Evolutionary conservation across 2,888 invertebrate species (phyloP), one percentile per base, ranked within the genome.

Genomic region (Himalopsyche tibetana): DNA sequence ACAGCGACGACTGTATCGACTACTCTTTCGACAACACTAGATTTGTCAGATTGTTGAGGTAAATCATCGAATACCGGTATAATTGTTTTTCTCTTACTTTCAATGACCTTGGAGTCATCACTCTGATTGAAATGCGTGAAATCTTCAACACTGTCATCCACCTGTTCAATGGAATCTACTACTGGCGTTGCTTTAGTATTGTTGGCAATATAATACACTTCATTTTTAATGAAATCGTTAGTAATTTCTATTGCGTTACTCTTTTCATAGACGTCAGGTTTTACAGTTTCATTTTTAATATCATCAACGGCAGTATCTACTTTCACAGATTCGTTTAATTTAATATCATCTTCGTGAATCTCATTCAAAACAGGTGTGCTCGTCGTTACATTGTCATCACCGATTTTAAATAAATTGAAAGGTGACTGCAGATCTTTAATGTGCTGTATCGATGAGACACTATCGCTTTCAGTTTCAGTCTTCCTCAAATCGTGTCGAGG

Each of bases 361-460:
- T 83, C 69, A 28, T 38, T 45, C 4, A 84, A 40, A 2, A 80
- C 79, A 8, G 86, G 86, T 15, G 86, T 86, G 74, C 86, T 86
- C 8, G 86, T 84, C 36, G 80, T 80, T 6, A 84, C 74, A 74
- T 69, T 63, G 15, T 83, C 83, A 74, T 17, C 45, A 12, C 36
- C 36, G 15, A 36, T 12, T 4, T 36, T 74, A 36, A 74, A 74
- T 36, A 74, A 74, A 74, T 11, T 74, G 36, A 74, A 74, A 11
- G 74, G 74, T 5, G 74, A 74, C 15, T 74, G 38, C 4, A 74
- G 15, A 36, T 74, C 74, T 74, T 74, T 36, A 4, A 36, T 74
- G 36, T 38, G 28, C 1, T 36, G 38, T 1, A 38, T 38, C 38
- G 36, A 74, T 38, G 74, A 1, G 51, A 15, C 51, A 51, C 15